Base-by-base conservation (phyloP, 2,113 vertebrate species). In the Stegostoma tigrinum region DNA sequence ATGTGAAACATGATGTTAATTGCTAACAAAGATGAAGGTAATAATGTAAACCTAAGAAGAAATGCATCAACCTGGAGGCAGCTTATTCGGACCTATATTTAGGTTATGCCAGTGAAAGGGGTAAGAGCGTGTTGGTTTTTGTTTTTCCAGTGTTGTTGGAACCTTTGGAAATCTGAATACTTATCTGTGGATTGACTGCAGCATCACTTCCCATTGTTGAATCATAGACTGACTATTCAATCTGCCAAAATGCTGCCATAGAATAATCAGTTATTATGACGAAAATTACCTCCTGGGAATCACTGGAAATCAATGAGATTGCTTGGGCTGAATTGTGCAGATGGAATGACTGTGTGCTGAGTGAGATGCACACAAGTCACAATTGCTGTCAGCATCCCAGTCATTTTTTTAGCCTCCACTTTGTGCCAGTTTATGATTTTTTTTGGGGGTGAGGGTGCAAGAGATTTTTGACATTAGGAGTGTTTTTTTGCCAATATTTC, bases 401-500 rank as follows among this genome's bases (percentile, higher is more conserved):
- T 70, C 67, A 72, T 42, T 6, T 72, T 45, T 52, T 72, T 52
- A 95, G 68, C 66, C 68, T 95, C 38, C 15, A 75, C 72, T 72
- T 95, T 95, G 94, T 95, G 94, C 94, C 94, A 95, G 34, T 95
- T 95, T 95, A 52, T 30, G 66, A 95, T 8, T 70, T 95, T 17
- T 48, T 30, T 95, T 61, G 30, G 24, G 21, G 48, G 42, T 34
- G 34, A 5, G n/a, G n/a, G 2, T 93, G 89, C 55, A 67, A 6
- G 27, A 75, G 24, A 96, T 97, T 97, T 97, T 48, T 91, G 8
- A 85, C 89, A 96, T 96, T 55, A 48, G 83, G 85, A 66, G 64
- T 96, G 67, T 64, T 30, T 68, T 96, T 96, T 96, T 86, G 70
- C 89, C 75, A 97, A 97, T 66, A 93, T 66, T n/a, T 93, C 64